Conservation (phyloP, 2,888 invertebrate species). For the Biston stratarius region DNA sequence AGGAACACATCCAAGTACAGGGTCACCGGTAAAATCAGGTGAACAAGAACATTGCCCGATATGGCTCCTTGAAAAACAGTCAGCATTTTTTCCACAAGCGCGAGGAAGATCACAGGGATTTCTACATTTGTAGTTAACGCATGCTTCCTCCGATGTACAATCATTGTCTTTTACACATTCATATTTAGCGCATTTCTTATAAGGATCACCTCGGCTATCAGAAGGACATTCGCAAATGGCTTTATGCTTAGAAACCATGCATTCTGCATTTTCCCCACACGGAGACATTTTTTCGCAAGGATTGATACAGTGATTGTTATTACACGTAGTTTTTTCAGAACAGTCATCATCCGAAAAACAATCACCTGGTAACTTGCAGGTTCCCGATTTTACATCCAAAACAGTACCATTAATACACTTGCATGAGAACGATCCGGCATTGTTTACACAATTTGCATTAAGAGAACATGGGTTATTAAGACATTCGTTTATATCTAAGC, state of each 20-base stretch:
- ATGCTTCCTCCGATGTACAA: constrained; percentile 90
- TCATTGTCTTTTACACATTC: constrained; percentile 93
- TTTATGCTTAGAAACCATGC: constrained; percentile 89
- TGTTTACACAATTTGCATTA: constrained; percentile 92
- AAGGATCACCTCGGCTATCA: constrained; percentile 92
- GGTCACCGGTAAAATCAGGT: constrained; percentile 94
- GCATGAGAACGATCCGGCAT: constrained; percentile 92
- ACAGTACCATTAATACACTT: constrained; percentile 92
- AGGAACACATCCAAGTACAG: constrained; percentile 93
- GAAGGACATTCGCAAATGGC: constrained; percentile 91
- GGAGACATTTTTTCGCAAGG: constrained; percentile 89
- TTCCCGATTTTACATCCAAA: constrained; percentile 90
- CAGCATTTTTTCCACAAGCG: constrained; percentile 93
- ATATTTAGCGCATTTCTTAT: constrained; percentile 89
- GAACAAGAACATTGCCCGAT: constrained; percentile 94
- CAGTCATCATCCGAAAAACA: constrained; percentile 93
- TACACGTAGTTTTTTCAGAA: constrained; percentile 91
- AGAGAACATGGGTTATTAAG: constrained; percentile 91
- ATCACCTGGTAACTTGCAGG: constrained; percentile 93
- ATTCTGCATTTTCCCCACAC: constrained; percentile 93
- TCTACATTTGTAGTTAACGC: constrained; percentile 92
- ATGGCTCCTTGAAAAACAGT: constrained; percentile 92
- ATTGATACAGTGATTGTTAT: constrained; percentile 91
- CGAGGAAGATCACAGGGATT: constrained; percentile 93
- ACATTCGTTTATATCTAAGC: constrained; percentile 94